Conservation (phyloP, 2,797 vertebrate genomes). For the Rhinatrema bivittatum region DNA sequence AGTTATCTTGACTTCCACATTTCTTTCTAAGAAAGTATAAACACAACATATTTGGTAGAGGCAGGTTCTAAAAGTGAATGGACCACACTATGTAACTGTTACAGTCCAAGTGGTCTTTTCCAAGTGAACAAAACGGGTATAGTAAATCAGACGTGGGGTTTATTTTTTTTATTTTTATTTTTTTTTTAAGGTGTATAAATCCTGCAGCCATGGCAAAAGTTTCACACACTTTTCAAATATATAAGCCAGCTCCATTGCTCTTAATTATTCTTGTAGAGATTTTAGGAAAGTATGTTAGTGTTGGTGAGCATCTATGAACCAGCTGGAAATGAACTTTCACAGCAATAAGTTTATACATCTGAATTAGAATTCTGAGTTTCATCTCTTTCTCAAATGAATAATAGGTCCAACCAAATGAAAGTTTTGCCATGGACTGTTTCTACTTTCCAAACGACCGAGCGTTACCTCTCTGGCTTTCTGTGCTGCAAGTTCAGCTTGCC, state of each 20-base stretch:
- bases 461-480: constrained; percentile 99
- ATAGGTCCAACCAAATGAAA: constrained; percentile 67
- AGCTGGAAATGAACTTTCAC: constrained; percentile 60
- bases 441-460: constrained; percentile 98
- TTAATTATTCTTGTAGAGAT: too few species aligned
- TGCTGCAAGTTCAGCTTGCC: constrained; percentile 92
- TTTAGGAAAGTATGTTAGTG: constrained; percentile 60
- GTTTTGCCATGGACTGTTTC: constrained; percentile 80
- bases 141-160: too few species aligned
- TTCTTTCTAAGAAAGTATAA: too few species aligned
- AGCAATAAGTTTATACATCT: constrained; percentile 60
- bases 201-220: constrained; percentile 86
- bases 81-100: too few species aligned
- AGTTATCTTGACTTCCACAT: too few species aligned
- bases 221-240: constrained; percentile 69
- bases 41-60: constrained; percentile 53
- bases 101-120: too few species aligned
- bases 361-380: constrained; percentile 66
- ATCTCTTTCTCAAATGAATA: constrained; percentile 64
- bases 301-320: constrained; percentile 64
- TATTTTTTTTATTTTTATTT: too few species aligned
- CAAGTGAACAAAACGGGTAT: too few species aligned
- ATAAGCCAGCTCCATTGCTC: constrained; percentile 63
- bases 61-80: constrained; percentile 55
- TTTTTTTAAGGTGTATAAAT: constrained; percentile 23